Base-by-base conservation (phyloP, 2,888 invertebrate genomes). In the Amorpha juglandis region DNA sequence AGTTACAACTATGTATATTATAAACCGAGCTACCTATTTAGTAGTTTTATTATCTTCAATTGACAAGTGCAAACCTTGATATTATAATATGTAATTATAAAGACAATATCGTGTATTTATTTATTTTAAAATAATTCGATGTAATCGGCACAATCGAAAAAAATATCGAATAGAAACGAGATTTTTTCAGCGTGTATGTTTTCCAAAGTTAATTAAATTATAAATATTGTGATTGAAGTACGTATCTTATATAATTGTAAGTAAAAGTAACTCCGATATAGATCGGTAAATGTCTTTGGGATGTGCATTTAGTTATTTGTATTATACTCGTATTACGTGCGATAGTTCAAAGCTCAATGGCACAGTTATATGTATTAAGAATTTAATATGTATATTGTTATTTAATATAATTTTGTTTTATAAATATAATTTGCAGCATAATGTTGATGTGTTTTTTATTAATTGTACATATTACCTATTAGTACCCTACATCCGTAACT, bases 391-490 rank as follows among this genome's bases (percentile, higher is more conserved):
- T n/a, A n/a, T 70, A 68, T 72, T 75, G 73, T 73, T 74, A 73
- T 69, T 71, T 78, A 76, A 70, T 71, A 73, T 76, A 74, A 76
- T 69, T 72, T 78, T 78, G 72, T 76, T 81, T 74, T 73, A 74
- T 78, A 78, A 78, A 78, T 75, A 80, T 72, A 79, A 81, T 76
- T 74, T 77, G 69, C 71, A 79, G 73, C 74, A 78, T 74, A 78
- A 65, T 73, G 21, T 58, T 68, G 6, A 68, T 55, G 71, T 63
- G 71, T 79, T 76, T 27, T 80, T 74, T 76, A 76, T 78, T 66
- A 11, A 16, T 58, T 42, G 3, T 47, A 33, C 47, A 38, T 11
- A 33, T 7, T 33, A 53, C 14, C 3, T 6, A 11, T 7, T 27
- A 12, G 12, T 9, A 14, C 12, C 1, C 12, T 21, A 52, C 52